phyloP scores from a whole-genome alignment of 2,888 invertebrate species.

The Drosophila infuscata region DNA sequence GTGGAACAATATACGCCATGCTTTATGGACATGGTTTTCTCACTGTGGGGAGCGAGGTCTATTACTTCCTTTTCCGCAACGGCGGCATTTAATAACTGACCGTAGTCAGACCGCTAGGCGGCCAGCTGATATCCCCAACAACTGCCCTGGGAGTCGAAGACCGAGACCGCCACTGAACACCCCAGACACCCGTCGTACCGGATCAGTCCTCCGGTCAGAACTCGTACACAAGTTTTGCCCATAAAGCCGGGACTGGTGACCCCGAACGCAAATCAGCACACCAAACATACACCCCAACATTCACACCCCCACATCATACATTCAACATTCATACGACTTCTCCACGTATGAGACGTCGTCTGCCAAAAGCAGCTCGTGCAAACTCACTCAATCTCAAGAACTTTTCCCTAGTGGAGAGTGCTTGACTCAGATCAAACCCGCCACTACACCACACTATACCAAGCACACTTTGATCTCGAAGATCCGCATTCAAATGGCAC shows the following conservation, averaged over 20 bases:
- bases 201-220: conserved; percentile 12
- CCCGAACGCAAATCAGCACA: neutral
- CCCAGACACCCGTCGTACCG: conserved; percentile 5
- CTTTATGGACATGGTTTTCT: conserved; percentile 12
- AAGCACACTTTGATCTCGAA: neutral
- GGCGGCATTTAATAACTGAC: conserved; percentile 6
- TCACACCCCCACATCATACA: neutral
- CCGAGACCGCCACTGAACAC: neutral
- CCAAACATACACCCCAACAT: neutral
- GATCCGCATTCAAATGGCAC: conserved; percentile 14
- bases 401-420: neutral
- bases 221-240: conserved; percentile 5
- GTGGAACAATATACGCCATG: conserved; percentile 15
- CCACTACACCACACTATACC: conserved; percentile 1
- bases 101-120: conserved; percentile 1
- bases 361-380: conserved; percentile 5
- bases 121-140: conserved; percentile 11
- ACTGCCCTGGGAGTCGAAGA: neutral
- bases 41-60: conserved; percentile 4
- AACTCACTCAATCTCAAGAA: conserved; percentile 4
- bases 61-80: conserved; percentile 11
- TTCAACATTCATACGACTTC: neutral
- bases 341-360: neutral
- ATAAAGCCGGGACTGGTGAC: conserved; percentile 11
- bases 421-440: conserved; percentile 19